Percentiles rank a stretch among this genome's conserved stretches.
These are phyloP conservation scores for Staurois parvus DNA, from an alignment of 2,797 vertebrate genomes.

Conservation along the genomic window DNA sequence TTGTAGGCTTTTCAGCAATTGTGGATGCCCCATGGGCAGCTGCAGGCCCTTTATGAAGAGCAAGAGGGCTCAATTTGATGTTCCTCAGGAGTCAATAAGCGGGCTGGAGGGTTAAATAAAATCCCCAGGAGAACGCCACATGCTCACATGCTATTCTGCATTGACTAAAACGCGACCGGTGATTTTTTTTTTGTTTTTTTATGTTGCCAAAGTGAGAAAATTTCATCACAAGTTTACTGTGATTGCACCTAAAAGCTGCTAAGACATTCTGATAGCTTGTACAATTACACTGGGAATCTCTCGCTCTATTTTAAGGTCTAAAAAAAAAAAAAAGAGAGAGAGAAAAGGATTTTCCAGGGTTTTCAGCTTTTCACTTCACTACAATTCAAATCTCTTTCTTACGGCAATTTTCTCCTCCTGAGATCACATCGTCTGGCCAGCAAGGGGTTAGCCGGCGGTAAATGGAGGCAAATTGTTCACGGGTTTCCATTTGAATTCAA, in stretches of 20 bases:
- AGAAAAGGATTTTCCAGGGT: slow-evolving; percentile 17
- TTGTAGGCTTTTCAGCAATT: background rate
- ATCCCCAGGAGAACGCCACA: background rate
- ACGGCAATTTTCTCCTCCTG: background rate
- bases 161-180: slow-evolving; percentile 37
- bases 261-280: slow-evolving; percentile 16
- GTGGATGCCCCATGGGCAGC: background rate
- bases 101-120: background rate
- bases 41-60: background rate
- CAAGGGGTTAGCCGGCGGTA: background rate
- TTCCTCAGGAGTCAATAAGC: background rate
- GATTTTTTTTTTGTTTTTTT: background rate
- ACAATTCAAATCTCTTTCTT: background rate
- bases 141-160: slow-evolving; percentile 16
- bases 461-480: background rate
- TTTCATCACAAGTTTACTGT: slow-evolving; percentile 19
- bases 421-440: background rate
- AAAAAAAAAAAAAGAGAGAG: too few species aligned
- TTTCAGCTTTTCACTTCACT: background rate
- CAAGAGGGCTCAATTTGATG: background rate
- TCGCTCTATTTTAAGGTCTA: slow-evolving; percentile 37
- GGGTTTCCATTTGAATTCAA: too few species aligned
- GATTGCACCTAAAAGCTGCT: slow-evolving; percentile 44
- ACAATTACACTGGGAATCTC: slow-evolving; percentile 42
- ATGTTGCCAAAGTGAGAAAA: slow-evolving; percentile 39